Evolutionary conservation across 2,113 vertebrate genomes (phyloP).

Genomic region (Saguinus midas): DNA sequence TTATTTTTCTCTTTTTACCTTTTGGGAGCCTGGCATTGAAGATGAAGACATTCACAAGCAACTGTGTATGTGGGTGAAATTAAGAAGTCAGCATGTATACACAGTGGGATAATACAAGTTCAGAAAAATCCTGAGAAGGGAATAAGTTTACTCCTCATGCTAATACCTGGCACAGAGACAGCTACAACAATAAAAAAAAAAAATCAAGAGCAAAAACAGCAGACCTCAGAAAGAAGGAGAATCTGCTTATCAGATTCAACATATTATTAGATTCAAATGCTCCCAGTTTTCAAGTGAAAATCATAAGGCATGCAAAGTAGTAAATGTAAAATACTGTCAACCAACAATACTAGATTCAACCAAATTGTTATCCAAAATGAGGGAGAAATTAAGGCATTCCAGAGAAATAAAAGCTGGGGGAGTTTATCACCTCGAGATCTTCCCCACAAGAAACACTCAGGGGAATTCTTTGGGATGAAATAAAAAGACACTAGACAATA

Average conservation of each 20-base stretch:
- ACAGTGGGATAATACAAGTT: too few species aligned
- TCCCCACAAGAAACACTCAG: not conserved
- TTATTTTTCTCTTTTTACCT: not conserved
- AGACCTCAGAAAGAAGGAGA: not conserved
- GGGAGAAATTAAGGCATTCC: not conserved
- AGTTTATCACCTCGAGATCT: not conserved
- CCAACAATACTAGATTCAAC: not conserved
- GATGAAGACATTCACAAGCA: not conserved
- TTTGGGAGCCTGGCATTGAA: not conserved
- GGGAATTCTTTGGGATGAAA: not conserved
- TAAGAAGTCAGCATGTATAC: fast-evolving
- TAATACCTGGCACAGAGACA: not conserved
- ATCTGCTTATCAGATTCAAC: not conserved
- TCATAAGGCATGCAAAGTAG: not conserved
- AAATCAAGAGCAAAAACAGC: not conserved
- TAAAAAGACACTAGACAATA: not conserved
- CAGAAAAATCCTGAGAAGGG: fast-evolving
- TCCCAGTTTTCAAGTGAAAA: not conserved
- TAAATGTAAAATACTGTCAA: not conserved
- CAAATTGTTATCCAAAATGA: not conserved
- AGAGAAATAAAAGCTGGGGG: not conserved
- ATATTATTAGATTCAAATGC: not conserved
- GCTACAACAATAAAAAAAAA: not conserved
- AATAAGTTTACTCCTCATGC: not conserved
- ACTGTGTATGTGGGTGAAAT: not conserved